phyloP scores from a whole-genome alignment of 2,888 invertebrate genomes.

The Nezara viridula region DNA sequence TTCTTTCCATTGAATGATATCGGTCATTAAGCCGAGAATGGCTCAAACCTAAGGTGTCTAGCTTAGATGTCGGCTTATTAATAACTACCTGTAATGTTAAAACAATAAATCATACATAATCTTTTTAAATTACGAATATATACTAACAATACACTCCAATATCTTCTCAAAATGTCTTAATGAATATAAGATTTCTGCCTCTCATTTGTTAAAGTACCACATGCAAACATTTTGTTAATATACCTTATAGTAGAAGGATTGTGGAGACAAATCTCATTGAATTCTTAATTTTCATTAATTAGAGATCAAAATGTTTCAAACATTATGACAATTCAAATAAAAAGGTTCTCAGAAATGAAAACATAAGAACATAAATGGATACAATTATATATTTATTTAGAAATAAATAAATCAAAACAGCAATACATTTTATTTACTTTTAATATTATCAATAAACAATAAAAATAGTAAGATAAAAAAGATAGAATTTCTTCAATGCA shows the following conservation, averaged over 20 bases:
- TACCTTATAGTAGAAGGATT: background rate
- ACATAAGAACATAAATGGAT: background rate
- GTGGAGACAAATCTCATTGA: background rate
- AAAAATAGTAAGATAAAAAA: background rate
- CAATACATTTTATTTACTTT: background rate
- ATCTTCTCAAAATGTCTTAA: background rate
- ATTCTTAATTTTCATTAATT: background rate
- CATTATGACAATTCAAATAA: background rate
- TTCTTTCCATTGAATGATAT: slow-evolving; percentile 85
- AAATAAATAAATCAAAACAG: background rate
- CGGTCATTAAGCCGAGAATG: slow-evolving; percentile 89
- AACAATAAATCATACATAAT: background rate
- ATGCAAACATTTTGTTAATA: slow-evolving; percentile 11
- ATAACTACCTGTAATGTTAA: slow-evolving; percentile 42
- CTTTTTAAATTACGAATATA: background rate
- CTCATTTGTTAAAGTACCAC: background rate
- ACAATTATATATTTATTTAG: no score
- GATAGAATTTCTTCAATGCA: background rate
- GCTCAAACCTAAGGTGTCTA: slow-evolving; percentile 84
- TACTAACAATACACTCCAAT: background rate
- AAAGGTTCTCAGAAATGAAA: background rate
- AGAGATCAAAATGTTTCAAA: background rate
- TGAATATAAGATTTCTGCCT: background rate
- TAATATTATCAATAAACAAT: background rate
- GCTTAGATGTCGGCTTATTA: slow-evolving; percentile 71